A percentile compares a stretch with the other conserved stretches of the same genome.
phyloP scores from a whole-genome alignment of 2,888 invertebrate species.

The Panzeria rudis region DNA sequence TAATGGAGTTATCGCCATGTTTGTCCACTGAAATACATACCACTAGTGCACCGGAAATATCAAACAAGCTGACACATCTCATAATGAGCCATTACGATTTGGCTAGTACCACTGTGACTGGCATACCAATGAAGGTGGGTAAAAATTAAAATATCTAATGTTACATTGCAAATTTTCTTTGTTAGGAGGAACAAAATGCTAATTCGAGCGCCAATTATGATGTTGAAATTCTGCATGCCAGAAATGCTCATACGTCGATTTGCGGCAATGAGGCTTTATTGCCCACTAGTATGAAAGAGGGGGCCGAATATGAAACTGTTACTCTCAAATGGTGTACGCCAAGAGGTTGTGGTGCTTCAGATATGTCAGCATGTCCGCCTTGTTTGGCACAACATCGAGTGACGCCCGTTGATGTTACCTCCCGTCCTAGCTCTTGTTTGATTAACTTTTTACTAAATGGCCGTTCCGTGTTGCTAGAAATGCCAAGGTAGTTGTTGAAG shows the following conservation, averaged over 20 bases:
- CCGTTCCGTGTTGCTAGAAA: conserved; percentile 95
- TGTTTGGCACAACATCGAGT: conserved; percentile 94
- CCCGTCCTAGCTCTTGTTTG: conserved; percentile 97
- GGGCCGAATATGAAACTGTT: conserved; percentile 90
- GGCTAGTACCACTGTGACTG: conserved; percentile 98
- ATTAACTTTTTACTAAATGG: conserved; percentile 99
- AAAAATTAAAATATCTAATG: not conserved
- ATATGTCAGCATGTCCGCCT: conserved; percentile 92
- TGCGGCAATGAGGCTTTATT: conserved; percentile 87
- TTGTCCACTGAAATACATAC: conserved; percentile 92
- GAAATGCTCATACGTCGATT: conserved; percentile 92
- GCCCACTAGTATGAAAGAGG: conserved; percentile 88
- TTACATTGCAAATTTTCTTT: not conserved
- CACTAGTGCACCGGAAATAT: conserved; percentile 89
- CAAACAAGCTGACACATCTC: conserved; percentile 89
- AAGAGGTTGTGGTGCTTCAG: conserved; percentile 91
- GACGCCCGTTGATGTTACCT: conserved; percentile 98
- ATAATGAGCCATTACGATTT: conserved; percentile 94
- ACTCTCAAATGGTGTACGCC: conserved; percentile 99
- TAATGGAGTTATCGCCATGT: conserved; percentile 89
- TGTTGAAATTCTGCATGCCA: conserved; percentile 97
- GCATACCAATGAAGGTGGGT: conserved; percentile 96
- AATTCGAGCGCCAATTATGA: conserved; percentile 99
- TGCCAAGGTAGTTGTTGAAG: conserved; percentile 86
- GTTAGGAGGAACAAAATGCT: conserved; percentile 96